Percentiles rank a stretch among this genome's conserved stretches.
Evolutionary conservation across 2,888 invertebrate genomes (phyloP).

Genomic region (Tetranychus piercei): DNA sequence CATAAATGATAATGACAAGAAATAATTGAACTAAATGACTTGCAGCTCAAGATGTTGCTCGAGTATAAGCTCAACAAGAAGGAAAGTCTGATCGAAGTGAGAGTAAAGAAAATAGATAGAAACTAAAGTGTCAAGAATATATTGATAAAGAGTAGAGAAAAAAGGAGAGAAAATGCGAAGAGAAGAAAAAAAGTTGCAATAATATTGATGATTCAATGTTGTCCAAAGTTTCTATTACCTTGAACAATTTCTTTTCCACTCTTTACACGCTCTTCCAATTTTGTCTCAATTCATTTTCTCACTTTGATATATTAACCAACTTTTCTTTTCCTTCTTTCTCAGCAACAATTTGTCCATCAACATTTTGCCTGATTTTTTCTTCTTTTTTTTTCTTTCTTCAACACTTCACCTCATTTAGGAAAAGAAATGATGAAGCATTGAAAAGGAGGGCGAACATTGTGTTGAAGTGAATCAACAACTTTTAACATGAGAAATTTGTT

Average conservation of each 20-base stretch:
- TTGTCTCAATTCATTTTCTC: not conserved
- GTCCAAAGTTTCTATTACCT: not conserved
- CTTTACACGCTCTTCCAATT: not conserved
- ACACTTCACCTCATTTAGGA: no score
- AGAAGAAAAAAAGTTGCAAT: not conserved
- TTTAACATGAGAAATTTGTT: no score
- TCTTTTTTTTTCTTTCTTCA: no score
- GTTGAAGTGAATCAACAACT: no score
- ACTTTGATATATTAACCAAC: not conserved
- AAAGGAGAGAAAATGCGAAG: not conserved
- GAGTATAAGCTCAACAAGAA: not conserved
- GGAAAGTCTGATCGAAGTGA: not conserved
- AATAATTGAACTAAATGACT: no score
- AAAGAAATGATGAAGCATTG: no score
- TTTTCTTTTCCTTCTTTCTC: not conserved
- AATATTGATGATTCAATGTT: conserved; percentile 5
- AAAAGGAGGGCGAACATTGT: no score
- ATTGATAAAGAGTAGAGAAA: not conserved
- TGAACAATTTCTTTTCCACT: not conserved
- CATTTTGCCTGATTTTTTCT: no score
- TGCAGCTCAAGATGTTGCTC: no score
- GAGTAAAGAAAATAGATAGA: not conserved
- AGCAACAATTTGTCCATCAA: not conserved
- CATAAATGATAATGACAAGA: no score
- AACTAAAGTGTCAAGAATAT: not conserved